Evolutionary conservation across 2,113 vertebrate genomes (phyloP).

Genomic region (Nettapus auritus): DNA sequence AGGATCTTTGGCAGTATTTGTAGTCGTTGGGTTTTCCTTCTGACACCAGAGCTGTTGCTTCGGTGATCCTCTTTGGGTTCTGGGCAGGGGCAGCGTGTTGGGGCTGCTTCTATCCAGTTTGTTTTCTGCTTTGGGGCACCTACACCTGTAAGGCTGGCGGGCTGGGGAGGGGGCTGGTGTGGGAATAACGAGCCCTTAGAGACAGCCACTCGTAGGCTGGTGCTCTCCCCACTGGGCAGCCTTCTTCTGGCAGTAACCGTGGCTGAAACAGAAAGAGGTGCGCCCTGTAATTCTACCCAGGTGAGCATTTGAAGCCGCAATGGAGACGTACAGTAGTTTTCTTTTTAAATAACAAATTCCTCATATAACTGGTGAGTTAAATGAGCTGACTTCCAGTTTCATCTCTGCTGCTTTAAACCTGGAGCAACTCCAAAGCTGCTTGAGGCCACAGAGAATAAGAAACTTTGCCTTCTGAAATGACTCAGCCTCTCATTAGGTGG

Average conservation of each 20-base stretch:
- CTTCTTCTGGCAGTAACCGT: background rate
- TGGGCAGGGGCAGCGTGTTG: background rate
- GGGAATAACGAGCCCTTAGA: background rate
- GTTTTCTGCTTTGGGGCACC: background rate
- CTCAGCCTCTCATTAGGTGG: background rate
- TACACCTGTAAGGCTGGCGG: fast-evolving
- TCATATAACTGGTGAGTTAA: background rate
- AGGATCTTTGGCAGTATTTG: background rate
- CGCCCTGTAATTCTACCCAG: background rate
- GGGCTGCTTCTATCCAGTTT: background rate
- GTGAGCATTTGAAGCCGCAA: background rate
- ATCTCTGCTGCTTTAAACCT: background rate
- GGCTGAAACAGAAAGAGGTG: background rate
- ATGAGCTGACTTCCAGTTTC: background rate
- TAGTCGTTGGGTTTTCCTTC: background rate
- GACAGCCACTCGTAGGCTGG: background rate
- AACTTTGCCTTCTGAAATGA: background rate
- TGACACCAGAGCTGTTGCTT: background rate
- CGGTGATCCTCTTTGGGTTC: background rate
- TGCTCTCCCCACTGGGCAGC: background rate
- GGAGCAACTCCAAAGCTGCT: background rate
- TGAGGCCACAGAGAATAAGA: background rate
- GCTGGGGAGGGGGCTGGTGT: background rate
- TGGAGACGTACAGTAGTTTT: background rate
- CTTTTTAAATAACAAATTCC: background rate